These are phyloP conservation scores for Aspidiotus destructor DNA, from an alignment of 2,888 invertebrate species.

Conservation along the genomic window DNA sequence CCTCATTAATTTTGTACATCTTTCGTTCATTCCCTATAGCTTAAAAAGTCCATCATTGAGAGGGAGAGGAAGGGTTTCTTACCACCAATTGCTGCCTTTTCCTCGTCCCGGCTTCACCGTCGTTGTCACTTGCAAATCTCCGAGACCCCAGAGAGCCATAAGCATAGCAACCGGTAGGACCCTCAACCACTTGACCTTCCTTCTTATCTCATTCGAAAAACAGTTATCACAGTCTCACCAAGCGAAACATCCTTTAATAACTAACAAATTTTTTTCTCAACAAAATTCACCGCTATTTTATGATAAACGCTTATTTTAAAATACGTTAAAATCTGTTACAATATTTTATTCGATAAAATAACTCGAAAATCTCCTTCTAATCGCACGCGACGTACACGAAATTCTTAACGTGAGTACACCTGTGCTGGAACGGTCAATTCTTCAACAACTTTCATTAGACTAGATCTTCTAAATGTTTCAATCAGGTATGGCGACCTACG, in stretches of 20 bases:
- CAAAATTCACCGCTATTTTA: too few relatives aligned
- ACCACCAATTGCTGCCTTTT: constrained; percentile 33
- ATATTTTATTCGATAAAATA: neutral
- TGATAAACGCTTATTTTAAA: too few relatives aligned
- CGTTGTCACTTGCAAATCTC: constrained; percentile 28
- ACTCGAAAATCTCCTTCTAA: neutral
- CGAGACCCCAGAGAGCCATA: constrained; percentile 31
- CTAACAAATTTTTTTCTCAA: too few relatives aligned
- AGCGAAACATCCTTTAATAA: constrained; percentile 1
- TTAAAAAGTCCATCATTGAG: too few relatives aligned
- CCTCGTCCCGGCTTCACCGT: constrained; percentile 31
- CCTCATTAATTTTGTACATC: too few relatives aligned
- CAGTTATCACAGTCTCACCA: constrained; percentile 21
- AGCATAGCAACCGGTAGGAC: constrained; percentile 29
- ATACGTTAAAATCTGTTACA: too few relatives aligned
- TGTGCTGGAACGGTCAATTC: constrained; percentile 22
- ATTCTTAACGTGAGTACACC: neutral
- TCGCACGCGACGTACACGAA: neutral
- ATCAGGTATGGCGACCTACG: constrained; percentile 12
- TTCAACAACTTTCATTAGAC: constrained; percentile 24
- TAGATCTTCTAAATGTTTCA: constrained; percentile 30
- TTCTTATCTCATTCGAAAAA: constrained; percentile 23
- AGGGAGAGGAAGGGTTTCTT: too few relatives aligned
- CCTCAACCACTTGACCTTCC: constrained; percentile 32
- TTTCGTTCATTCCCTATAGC: too few relatives aligned